These are phyloP conservation scores for Rotaria magnacalcarata DNA, from an alignment of 2,888 invertebrate genomes.

Conservation along the genomic window DNA sequence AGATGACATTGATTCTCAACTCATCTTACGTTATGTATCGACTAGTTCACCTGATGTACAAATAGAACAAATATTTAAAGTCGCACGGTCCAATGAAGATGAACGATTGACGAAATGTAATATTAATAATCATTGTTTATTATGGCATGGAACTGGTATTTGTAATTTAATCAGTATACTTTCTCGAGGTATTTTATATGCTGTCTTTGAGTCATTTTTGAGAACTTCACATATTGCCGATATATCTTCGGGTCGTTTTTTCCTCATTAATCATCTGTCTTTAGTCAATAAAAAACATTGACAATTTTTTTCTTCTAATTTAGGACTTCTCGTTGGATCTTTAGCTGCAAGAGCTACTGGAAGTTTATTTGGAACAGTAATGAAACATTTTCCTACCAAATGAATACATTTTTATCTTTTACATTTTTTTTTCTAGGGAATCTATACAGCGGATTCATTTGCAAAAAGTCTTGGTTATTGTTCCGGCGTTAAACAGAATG, in stretches of 20 bases:
- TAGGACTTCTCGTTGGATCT: constrained; percentile 12
- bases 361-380: constrained; percentile 55
- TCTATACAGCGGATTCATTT: constrained; percentile 62
- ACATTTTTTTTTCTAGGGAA: constrained; percentile 52
- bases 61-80: constrained; percentile 53
- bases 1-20: constrained; percentile 59
- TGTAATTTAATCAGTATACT: constrained; percentile 62
- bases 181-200: constrained; percentile 54
- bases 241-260: too few relatives aligned
- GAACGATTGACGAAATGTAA: constrained; percentile 49
- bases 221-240: too few relatives aligned
- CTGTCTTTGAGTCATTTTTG: constrained; percentile 56
- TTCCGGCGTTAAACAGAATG: constrained; percentile 51
- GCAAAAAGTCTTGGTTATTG: constrained; percentile 60
- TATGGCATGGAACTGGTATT: constrained; percentile 63
- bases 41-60: constrained; percentile 39
- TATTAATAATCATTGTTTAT: constrained; percentile 53
- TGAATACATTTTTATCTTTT: too few relatives aligned
- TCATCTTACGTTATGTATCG: constrained; percentile 33
- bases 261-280: too few relatives aligned
- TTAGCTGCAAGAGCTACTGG: constrained; percentile 55
- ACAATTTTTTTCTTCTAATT: background rate
- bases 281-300: too few relatives aligned
- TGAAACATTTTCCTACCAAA: too few relatives aligned
- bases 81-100: constrained; percentile 52